Conservation (phyloP, 64 coral and sea anemone species). For the Stichodactyla mertensii region DNA sequence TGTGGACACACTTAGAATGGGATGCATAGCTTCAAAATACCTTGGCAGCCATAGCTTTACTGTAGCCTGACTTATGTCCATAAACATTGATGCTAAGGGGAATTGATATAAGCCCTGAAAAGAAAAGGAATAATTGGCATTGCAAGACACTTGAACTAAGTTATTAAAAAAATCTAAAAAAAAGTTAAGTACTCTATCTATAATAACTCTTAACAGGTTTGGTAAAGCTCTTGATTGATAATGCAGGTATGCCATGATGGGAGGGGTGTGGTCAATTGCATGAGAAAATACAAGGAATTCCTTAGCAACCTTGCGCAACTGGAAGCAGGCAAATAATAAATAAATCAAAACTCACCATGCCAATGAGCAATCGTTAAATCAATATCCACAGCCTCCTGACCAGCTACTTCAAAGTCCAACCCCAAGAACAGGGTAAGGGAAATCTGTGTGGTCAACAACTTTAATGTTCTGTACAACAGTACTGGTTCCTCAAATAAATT, state of each 20-base stretch:
- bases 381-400: constrained; percentile 59
- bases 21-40: constrained; percentile 23
- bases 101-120: constrained; percentile 85
- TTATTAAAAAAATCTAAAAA: too few relatives aligned
- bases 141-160: too few relatives aligned
- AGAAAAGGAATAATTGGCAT: not conserved
- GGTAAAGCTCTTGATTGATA: too few relatives aligned
- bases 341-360: constrained; percentile 56
- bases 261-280: too few relatives aligned
- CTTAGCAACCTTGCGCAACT: too few relatives aligned
- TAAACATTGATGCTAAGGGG: constrained; percentile 88
- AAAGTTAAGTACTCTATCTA: too few relatives aligned
- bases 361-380: constrained; percentile 89
- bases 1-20: not conserved
- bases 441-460: constrained; percentile 74
- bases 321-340: too few relatives aligned
- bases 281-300: too few relatives aligned
- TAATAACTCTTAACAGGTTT: too few relatives aligned
- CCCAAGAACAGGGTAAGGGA: constrained; percentile 84
- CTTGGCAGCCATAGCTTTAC: constrained; percentile 91
- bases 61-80: constrained; percentile 86
- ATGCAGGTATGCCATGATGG: too few relatives aligned
- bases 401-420: constrained; percentile 76
- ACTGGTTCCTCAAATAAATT: constrained; percentile 36
- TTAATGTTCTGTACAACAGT: constrained; percentile 69